These are phyloP conservation scores for Alloplasta piceator DNA, from an alignment of 2,888 invertebrate genomes.

Conservation along the genomic window DNA sequence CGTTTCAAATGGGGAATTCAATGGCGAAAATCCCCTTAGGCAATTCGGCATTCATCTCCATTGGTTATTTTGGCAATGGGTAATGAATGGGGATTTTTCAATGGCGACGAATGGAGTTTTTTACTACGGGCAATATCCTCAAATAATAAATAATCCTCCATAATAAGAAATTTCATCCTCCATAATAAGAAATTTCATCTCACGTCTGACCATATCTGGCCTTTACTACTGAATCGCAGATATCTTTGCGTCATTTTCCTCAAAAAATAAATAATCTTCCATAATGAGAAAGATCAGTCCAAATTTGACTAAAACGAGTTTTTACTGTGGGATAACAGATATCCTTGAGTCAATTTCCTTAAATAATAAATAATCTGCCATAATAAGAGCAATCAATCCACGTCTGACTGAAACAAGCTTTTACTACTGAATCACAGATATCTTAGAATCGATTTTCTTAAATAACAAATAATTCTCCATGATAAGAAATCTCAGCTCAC, in stretches of 20 bases:
- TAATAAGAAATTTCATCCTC: neutral
- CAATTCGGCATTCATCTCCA: too few relatives aligned
- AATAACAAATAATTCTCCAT: too few relatives aligned
- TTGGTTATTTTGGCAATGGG: too few relatives aligned
- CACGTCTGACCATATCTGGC: neutral
- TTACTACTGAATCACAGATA: conserved; percentile 7
- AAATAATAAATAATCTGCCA: neutral
- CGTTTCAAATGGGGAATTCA: too few relatives aligned
- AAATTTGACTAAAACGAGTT: conserved; percentile 12
- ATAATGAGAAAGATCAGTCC: neutral
- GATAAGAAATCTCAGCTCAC: neutral
- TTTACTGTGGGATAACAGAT: neutral
- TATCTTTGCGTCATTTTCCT: neutral
- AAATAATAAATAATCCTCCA: neutral
- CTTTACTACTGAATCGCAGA: neutral
- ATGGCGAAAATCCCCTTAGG: too few relatives aligned
- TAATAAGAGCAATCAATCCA: neutral
- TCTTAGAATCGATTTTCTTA: too few relatives aligned
- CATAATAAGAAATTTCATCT: neutral
- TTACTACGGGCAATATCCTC: too few relatives aligned
- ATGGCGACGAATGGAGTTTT: too few relatives aligned
- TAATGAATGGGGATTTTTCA: too few relatives aligned
- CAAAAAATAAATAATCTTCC: neutral
- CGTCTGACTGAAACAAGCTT: conserved; percentile 12
- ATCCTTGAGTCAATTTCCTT: neutral